Percentiles rank a stretch among this genome's conserved stretches.
Conservation (phyloP, 1,140 invertebrate genomes). For the Drosophila rufa region DNA sequence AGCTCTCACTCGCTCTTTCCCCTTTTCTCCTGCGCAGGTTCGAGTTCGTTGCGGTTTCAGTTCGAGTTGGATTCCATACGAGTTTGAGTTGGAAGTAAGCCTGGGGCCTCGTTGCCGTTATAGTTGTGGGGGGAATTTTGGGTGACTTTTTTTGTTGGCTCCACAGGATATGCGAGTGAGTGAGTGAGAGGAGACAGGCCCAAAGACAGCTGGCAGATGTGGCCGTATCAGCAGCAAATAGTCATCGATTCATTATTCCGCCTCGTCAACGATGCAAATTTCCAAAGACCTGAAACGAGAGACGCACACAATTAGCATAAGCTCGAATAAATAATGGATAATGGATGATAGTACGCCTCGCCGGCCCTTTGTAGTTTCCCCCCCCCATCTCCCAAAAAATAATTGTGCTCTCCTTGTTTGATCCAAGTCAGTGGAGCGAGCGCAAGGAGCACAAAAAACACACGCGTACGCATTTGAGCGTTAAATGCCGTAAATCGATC, state of each 20-base stretch:
- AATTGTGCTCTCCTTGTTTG: constrained; percentile 16
- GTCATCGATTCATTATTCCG: constrained; percentile 77
- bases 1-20: constrained; percentile 31
- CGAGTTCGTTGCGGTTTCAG: constrained; percentile 52
- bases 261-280: constrained; percentile 69
- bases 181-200: constrained; percentile 13
- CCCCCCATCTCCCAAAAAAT: neutral
- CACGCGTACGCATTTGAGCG: constrained; percentile 67
- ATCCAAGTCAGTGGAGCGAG: constrained; percentile 37
- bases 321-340: constrained; percentile 43
- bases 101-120: constrained; percentile 36
- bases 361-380: constrained; percentile 36
- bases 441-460: constrained; percentile 29
- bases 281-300: constrained; percentile 28
- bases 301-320: constrained; percentile 45
- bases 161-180: constrained; percentile 43
- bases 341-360: constrained; percentile 19
- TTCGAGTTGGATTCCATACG: constrained; percentile 27
- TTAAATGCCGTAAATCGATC: constrained; percentile 77
- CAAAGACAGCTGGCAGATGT: constrained; percentile 69
- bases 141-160: constrained; percentile 31
- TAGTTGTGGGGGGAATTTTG: constrained; percentile 30
- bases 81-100: constrained; percentile 2
- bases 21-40: constrained; percentile 52
- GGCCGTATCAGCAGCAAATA: constrained; percentile 73